Base-by-base conservation (phyloP, 2,888 invertebrate species). In the Parasteatoda lunata region DNA sequence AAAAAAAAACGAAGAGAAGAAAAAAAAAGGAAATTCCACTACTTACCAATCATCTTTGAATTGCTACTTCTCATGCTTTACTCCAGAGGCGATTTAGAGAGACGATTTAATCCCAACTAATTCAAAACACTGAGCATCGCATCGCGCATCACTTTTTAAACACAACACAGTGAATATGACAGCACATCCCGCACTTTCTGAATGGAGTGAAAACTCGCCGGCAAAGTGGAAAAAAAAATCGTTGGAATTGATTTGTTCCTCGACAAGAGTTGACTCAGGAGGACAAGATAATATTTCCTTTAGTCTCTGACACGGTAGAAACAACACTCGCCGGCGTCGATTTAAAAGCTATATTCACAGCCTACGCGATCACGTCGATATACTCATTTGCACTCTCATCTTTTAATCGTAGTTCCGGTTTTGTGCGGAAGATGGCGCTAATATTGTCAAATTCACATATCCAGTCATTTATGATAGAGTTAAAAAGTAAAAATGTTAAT, bases 11-110 rank as follows among this genome's bases (percentile, higher is more conserved):
- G 30, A 30, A 30, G 30, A 30, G 30, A 30, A 2, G 30, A 2
- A 2, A 30, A 30, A 30, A 30, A 30, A 30, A 30, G 30, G 30
- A 30, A 30, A 30, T 30, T 30, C 30, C 30, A 30, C 30, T 30
- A 59, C 59, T 59, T 59, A 59, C 59, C 59, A n/a, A 59, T 59
- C 59, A 59, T 59, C 59, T 59, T 59, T 7, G 59, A 59, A 59
- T 11, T 59, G 59, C 59, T 59, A n/a, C 59, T 59, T 59, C 59
- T 59, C 59, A 59, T 59, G 11, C 59, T 59, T 59, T n/a, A 59
- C 8, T 3, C 9, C 9, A 59, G 5, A 59, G 13, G 13, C 4
- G 13, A 59, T 13, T 13, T 13, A 59, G 59, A 59, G 4, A 54
- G 54, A 54, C 13, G n/a, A 59, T 59, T 3, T 59, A 59, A 59